Percentiles rank a stretch among this genome's conserved stretches.
Conservation (phyloP, 2,888 invertebrate species). For the Apamea anceps region DNA sequence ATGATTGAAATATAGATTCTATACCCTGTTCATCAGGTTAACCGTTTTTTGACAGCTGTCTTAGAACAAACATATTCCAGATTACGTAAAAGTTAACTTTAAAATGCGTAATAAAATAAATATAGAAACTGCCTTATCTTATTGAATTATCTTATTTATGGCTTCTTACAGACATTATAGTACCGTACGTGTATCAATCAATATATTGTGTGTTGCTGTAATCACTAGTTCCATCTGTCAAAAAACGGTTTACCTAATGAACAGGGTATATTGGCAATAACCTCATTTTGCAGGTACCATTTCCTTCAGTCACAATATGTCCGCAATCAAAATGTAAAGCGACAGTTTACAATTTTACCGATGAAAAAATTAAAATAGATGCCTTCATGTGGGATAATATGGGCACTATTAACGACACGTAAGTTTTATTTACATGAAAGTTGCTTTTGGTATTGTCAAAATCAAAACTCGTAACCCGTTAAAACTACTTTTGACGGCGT, state of each 20-base stretch:
- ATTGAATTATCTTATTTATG: no score
- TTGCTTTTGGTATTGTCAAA: not conserved
- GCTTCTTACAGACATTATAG: no score
- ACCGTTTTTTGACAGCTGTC: no score
- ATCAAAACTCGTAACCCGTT: not conserved
- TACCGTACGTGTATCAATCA: no score
- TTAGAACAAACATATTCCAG: no score
- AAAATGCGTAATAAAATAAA: no score
- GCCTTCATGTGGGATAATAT: not conserved
- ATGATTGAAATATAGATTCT: not conserved
- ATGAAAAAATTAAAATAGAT: conserved; percentile 15
- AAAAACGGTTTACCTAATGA: no score
- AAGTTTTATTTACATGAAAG: conserved; percentile 15
- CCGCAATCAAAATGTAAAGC: conserved; percentile 71
- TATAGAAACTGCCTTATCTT: no score
- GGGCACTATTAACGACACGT: conserved; percentile 34
- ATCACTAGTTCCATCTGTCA: no score
- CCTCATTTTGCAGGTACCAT: conserved; percentile 71
- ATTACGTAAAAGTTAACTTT: no score
- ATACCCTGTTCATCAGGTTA: no score
- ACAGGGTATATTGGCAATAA: not conserved
- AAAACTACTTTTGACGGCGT: not conserved
- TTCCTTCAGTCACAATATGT: conserved; percentile 78
- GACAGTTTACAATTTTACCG: conserved; percentile 65
- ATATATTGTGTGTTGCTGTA: no score